Conservation (phyloP, 2,797 vertebrate genomes). For the Melanotaenia parkinsoni region DNA sequence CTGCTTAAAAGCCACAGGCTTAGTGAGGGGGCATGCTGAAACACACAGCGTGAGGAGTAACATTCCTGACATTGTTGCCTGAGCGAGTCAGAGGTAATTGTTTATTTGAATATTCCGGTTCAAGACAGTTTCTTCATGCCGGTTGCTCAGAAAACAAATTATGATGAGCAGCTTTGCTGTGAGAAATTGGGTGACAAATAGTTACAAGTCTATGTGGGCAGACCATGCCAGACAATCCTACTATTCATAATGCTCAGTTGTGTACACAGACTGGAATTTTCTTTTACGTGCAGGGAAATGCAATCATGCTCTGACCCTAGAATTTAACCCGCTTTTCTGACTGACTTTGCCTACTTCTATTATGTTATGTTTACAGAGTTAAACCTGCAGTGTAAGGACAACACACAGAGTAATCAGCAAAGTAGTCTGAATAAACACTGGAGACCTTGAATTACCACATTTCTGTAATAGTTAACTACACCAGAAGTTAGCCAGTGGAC, state of each 20-base stretch:
- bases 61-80: conserved; percentile 73
- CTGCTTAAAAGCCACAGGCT: conserved; percentile 54
- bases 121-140: conserved; percentile 60
- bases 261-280: conserved; percentile 14
- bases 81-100: conserved; percentile 72
- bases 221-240: conserved; percentile 56
- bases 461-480: conserved; percentile 66
- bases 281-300: conserved; percentile 30
- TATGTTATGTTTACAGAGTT: conserved; percentile 35
- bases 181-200: conserved; percentile 65
- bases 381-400: conserved; percentile 37
- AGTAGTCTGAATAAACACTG: conserved; percentile 32
- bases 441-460: conserved; percentile 57
- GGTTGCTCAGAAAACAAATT: conserved; percentile 66
- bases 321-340: conserved; percentile 31
- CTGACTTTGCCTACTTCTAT: conserved; percentile 27
- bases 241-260: conserved; percentile 22
- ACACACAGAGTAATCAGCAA: conserved; percentile 44
- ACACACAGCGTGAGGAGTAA: conserved; percentile 50
- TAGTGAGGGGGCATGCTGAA: conserved; percentile 54
- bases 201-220: conserved; percentile 47
- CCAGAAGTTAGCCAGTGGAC: conserved; percentile 40
- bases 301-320: conserved; percentile 27
- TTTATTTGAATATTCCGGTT: conserved; percentile 76
- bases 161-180: conserved; percentile 43